Evolutionary conservation across 2,888 invertebrate species (phyloP), one percentile per base, ranked within the genome.

Genomic region (Sussaba pulchella): DNA sequence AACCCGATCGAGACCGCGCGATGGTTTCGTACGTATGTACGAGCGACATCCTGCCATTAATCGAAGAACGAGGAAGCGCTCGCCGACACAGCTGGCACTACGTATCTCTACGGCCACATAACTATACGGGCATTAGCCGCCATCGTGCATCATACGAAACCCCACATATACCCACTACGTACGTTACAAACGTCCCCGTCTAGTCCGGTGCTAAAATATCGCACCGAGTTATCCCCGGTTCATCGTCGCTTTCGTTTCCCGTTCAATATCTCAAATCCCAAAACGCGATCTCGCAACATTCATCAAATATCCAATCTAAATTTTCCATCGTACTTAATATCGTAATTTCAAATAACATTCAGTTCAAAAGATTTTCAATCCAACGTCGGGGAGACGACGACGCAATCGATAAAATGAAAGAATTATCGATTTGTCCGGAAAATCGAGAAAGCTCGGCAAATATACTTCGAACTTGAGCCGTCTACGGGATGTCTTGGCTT

Each of bases 1-100:
- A n/a, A n/a, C n/a, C n/a, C n/a, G n/a, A n/a, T n/a, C n/a, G n/a
- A n/a, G n/a, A n/a, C n/a, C n/a, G n/a, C n/a, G n/a, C n/a, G n/a
- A n/a, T n/a, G n/a, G n/a, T 50, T 19, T 75, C 74, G 72, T 67
- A 54, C 43, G 75, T 72, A 61, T 67, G 59, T 71, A 72, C 61
- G 63, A 75, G 66, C 72, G 63, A 80, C 72, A 80, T 80, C 80
- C 76, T 80, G 71, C 72, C 52, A 76, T 80, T 80, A 80, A 80
- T 76, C 72, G 72, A 72, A 54, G 61, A 79, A 66, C 36, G 59
- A 67, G 70, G 75, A 80, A 72, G 76, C 75, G 63, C 57, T 10
- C 19, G 57, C 41, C 67, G 61, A 31, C 72, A 41, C 21, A 72
- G 39, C 19, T 61, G 31, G 59, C 50, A 59, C 57, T 61, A 59